These are phyloP conservation scores for Siniperca scherzeri DNA, from an alignment of 2,797 vertebrate genomes.

Conservation along the genomic window DNA sequence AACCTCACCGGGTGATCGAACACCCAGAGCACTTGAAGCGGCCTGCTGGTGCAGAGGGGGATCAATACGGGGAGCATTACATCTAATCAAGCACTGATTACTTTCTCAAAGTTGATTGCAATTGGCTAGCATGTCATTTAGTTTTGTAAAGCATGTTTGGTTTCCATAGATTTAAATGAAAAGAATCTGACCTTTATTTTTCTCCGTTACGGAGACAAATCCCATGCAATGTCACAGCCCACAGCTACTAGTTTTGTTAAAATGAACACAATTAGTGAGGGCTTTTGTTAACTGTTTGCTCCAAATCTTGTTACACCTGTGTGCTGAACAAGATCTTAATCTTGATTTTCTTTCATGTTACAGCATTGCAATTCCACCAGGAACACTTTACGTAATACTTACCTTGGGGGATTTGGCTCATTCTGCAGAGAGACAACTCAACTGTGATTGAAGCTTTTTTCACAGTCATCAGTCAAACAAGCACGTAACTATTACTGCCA, in stretches of 20 bases:
- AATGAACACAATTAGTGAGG: conserved; percentile 27
- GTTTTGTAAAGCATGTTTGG: conserved; percentile 57
- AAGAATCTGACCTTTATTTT: conserved; percentile 60
- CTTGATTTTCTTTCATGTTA: conserved; percentile 5
- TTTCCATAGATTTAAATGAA: conserved; percentile 70
- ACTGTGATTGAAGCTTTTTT: conserved; percentile 21
- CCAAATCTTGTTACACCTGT: conserved; percentile 5
- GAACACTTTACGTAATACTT: background rate
- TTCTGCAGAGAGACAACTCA: conserved; percentile 12
- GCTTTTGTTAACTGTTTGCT: conserved; percentile 18
- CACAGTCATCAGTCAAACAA: conserved; percentile 19
- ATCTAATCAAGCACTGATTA: conserved; percentile 81
- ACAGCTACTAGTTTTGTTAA: conserved; percentile 13
- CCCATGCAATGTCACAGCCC: conserved; percentile 1
- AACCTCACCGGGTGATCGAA: conserved; percentile 72
- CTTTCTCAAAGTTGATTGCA: conserved; percentile 73
- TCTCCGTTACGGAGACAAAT: conserved; percentile 32
- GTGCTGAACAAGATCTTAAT: background rate
- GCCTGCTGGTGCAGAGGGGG: conserved; percentile 55
- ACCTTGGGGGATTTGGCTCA: conserved; percentile 1
- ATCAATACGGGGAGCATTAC: conserved; percentile 74
- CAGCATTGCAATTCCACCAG: conserved; percentile 3
- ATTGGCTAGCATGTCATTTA: conserved; percentile 62
- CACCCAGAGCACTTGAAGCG: conserved; percentile 53
- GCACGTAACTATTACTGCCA: background rate